phyloP scores from a whole-genome alignment of 2,888 invertebrate genomes.

The Himalopsyche tibetana region DNA sequence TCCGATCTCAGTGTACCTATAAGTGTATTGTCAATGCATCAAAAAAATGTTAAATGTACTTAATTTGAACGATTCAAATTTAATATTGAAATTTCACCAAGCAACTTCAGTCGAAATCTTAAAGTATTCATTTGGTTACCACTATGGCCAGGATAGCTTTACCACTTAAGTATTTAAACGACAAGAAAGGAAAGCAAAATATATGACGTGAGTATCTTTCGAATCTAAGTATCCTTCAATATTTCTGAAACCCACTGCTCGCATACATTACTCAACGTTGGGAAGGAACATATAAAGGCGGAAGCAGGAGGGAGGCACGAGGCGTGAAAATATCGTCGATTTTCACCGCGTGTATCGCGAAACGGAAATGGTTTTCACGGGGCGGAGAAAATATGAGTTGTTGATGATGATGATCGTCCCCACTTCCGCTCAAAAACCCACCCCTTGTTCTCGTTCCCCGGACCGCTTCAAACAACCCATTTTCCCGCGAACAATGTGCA shows the following conservation, averaged over 20 bases:
- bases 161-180: too few relatives aligned
- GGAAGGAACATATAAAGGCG: conserved; percentile 23
- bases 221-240: neutral
- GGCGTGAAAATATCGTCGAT: conserved; percentile 34
- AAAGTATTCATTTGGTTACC: too few relatives aligned
- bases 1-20: too few relatives aligned
- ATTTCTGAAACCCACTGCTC: conserved; percentile 2
- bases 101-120: too few relatives aligned
- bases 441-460: conserved; percentile 46
- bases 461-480: conserved; percentile 42
- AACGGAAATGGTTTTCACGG: conserved; percentile 28
- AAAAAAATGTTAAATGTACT: too few relatives aligned
- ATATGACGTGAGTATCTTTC: too few relatives aligned
- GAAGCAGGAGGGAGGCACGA: conserved; percentile 15
- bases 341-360: conserved; percentile 29
- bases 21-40: too few relatives aligned
- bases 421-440: conserved; percentile 58
- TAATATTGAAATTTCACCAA: too few relatives aligned
- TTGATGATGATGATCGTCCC: conserved; percentile 62
- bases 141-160: too few relatives aligned
- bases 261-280: conserved; percentile 22
- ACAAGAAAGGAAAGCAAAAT: too few relatives aligned
- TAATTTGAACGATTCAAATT: too few relatives aligned
- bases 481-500: conserved; percentile 34
- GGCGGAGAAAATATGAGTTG: conserved; percentile 49